These are phyloP conservation scores for Xylota sylvarum DNA, from an alignment of 2,888 invertebrate species.

Conservation along the genomic window DNA sequence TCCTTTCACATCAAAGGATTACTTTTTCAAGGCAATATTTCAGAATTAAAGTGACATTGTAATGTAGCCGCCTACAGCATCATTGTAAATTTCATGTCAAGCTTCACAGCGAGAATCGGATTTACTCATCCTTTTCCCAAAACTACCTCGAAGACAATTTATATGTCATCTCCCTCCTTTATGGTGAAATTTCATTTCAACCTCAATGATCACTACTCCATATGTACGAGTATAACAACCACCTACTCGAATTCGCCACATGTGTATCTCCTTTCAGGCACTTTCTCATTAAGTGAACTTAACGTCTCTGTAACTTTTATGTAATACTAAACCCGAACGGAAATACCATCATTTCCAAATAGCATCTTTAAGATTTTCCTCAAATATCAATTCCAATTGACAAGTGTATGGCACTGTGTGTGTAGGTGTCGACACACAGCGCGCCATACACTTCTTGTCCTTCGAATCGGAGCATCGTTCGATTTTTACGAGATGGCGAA, in stretches of 20 bases:
- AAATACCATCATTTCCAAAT: constrained; percentile 31
- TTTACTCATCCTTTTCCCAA: too few species aligned
- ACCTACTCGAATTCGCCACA: neutral
- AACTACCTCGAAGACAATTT: too few species aligned
- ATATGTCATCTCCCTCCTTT: too few species aligned
- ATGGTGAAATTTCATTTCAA: neutral
- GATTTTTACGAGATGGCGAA: constrained; percentile 36
- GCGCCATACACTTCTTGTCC: neutral
- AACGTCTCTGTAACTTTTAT: constrained; percentile 30
- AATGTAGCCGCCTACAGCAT: too few species aligned
- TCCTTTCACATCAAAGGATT: too few species aligned
- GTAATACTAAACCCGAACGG: constrained; percentile 19
- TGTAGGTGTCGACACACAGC: neutral
- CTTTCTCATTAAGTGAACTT: constrained; percentile 61
- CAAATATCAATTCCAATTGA: constrained; percentile 65
- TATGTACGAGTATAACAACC: too few species aligned
- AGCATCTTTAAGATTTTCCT: constrained; percentile 60
- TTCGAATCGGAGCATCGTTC: constrained; percentile 17
- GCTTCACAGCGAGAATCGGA: too few species aligned
- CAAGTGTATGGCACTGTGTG: too few species aligned
- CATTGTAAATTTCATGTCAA: too few species aligned
- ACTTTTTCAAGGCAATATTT: too few species aligned
- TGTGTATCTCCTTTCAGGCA: constrained; percentile 5
- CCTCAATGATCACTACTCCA: neutral
- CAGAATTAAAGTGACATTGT: too few species aligned